Base-by-base conservation (phyloP, 2,888 invertebrate species). In the Alloplasta piceator region DNA sequence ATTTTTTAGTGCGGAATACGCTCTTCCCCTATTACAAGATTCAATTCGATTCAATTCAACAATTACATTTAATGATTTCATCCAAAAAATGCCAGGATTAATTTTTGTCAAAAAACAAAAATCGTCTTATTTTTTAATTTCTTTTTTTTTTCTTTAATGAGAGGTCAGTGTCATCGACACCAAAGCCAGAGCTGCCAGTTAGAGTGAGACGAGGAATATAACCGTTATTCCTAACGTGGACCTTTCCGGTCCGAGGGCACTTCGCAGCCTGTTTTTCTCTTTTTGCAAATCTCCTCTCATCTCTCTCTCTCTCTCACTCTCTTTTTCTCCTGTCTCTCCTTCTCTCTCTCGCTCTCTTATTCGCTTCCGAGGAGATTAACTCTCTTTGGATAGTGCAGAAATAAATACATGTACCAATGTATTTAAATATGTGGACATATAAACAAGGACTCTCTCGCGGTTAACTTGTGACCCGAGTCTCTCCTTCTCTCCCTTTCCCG, bases 181-280 rank as follows among this genome's bases (percentile, higher is more conserved):
- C 41, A 38, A 26, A 36, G 39, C 9, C 12, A 26, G 7, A 9
- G 14, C 10, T 26, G 26, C 10, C n/a, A 55, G 38, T 39, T 60
- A 67, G 61, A 58, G 67, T 26, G 16, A 43, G n/a, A 52, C 5
- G 63, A 50, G 55, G 61, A 70, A 63, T 55, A 70, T 55, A 70
- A 39, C 78, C 78, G 56, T 64, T 67, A 75, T 64, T 81, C 63
- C 3, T 79, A 80, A 75, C 72, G 70, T 55, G 67, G 79, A 80
- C 77, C 64, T 79, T 82, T 82, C 75, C 78, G 71, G 78, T 74
- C 78, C 70, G 58, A 70, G 68, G 58, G 52, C 56, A 64, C 52
- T 38, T 72, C 52, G 26, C 39, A 63, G 70, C 73, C 73, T 48
- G 52, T 72, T 26, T 73, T 64, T 78, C 74, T 82, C 66, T 72